Percentiles rank a stretch among this genome's conserved stretches.
Evolutionary conservation across 2,113 vertebrate genomes (phyloP).

Genomic region (Pelecanoides urinatrix): DNA sequence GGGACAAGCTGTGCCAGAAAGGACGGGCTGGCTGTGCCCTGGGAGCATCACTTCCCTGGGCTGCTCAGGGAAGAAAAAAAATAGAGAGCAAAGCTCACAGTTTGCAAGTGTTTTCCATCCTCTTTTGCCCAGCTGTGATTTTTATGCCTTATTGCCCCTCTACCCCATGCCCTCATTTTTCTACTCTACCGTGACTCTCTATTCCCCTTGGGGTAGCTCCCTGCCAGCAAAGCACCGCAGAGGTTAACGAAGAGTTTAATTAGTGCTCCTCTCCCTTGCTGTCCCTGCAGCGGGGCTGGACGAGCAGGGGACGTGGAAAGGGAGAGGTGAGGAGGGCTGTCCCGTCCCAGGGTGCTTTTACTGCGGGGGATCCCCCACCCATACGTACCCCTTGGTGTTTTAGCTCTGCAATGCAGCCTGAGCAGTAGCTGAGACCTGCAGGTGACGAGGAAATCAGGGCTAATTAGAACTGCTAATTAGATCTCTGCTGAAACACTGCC

Average conservation of each 20-base stretch:
- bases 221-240: neutral
- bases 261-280: neutral
- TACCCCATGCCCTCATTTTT: neutral
- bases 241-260: neutral
- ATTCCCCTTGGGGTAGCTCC: neutral
- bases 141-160: neutral
- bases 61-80: neutral
- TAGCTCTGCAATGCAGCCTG: neutral
- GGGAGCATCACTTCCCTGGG: neutral
- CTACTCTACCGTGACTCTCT: neutral
- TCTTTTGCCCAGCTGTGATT: neutral
- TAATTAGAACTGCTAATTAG: conserved; percentile 34
- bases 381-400: accelerated
- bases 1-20: neutral
- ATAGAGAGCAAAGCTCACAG: neutral
- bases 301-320: accelerated
- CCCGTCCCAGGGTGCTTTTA: neutral
- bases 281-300: neutral
- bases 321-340: neutral
- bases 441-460: neutral
- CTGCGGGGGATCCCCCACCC: accelerated
- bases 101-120: neutral
- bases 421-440: neutral
- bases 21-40: neutral
- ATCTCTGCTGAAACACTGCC: neutral